Percentiles rank a stretch among this genome's conserved stretches.
These are phyloP conservation scores for Pristionchus arcanus DNA, from an alignment of 2,888 invertebrate genomes.

Conservation along the genomic window DNA sequence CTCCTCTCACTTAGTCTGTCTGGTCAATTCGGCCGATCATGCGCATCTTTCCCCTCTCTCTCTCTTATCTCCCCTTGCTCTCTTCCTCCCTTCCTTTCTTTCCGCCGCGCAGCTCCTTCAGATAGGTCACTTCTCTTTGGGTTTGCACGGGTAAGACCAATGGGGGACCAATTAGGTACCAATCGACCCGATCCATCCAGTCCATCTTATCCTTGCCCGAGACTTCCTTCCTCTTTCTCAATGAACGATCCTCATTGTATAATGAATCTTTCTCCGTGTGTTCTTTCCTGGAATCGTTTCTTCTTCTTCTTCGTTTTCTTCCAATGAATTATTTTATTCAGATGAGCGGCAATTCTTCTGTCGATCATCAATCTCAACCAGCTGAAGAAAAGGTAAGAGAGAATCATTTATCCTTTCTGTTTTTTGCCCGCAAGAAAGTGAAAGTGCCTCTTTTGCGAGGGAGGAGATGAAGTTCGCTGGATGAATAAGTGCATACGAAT, in stretches of 20 bases:
- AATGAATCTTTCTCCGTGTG: neutral
- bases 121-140: conserved; percentile 53
- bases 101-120: conserved; percentile 51
- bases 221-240: neutral
- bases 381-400: neutral
- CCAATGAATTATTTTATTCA: neutral
- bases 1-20: conserved; percentile 40
- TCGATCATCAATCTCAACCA: neutral
- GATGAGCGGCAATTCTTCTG: neutral
- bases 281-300: neutral
- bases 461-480: neutral
- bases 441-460: conserved; percentile 11
- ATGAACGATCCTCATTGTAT: neutral
- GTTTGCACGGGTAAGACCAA: conserved; percentile 49
- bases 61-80: conserved; percentile 41
- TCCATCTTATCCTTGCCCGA: neutral
- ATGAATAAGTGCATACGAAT: neutral
- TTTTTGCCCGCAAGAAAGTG: neutral
- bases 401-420: neutral
- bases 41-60: neutral
- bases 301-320: neutral
- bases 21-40: conserved; percentile 48
- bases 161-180: conserved; percentile 47
- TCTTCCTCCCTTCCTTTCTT: conserved; percentile 32
- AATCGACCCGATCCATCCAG: neutral